Evolutionary conservation across 2,797 vertebrate genomes (phyloP), one percentile per base, ranked within the genome.

Genomic region (Phaenicophaeus curvirostris): DNA sequence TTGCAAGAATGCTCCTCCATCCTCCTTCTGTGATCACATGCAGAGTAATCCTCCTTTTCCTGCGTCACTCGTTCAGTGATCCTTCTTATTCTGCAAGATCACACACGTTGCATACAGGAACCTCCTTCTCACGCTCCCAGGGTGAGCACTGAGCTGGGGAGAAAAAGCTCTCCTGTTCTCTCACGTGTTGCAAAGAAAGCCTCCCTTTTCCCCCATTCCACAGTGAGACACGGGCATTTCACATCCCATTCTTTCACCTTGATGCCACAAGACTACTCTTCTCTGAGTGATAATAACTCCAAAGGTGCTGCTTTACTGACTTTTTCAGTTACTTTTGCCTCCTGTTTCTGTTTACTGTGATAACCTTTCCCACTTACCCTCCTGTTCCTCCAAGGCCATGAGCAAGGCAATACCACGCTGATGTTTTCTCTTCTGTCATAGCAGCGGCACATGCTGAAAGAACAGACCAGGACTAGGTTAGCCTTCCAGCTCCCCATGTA

Each of bases 1-100:
- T 54, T 80, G 88, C 55, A 90, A 50, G 93, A 96, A 65, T 23
- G 10, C 50, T 82, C 66, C 73, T 92, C 91, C 89, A 83, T 75
- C 30, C 93, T 93, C 84, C 72, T 80, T 42, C 93, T 89, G 88
- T 87, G 62, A 76, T 95, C 95, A 96, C 94, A 44, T 23, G 51
- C 41, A 27, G 79, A 68, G 63, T 96, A 96, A 97, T 90, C 95
- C 93, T 69, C 37, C 31, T 90, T 78, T 51, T 42, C 79, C 90
- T 67, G 85, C 55, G 68, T 95, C 94, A 96, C 85, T 71, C 24
- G 4, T 93, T 91, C 42, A 4, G 62, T 59, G 94, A 97, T 94
- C 92, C 92, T 89, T 87, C 94, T 79, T 86, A 85, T 13, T 63
- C 55, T 50, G 68, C 94, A 90, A 67, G 88, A 82, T 80, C 95